A percentile compares a stretch with the other conserved stretches of the same genome.
Conservation (phyloP, 1,140 invertebrate genomes). For the Stegodyphus dumicola region DNA sequence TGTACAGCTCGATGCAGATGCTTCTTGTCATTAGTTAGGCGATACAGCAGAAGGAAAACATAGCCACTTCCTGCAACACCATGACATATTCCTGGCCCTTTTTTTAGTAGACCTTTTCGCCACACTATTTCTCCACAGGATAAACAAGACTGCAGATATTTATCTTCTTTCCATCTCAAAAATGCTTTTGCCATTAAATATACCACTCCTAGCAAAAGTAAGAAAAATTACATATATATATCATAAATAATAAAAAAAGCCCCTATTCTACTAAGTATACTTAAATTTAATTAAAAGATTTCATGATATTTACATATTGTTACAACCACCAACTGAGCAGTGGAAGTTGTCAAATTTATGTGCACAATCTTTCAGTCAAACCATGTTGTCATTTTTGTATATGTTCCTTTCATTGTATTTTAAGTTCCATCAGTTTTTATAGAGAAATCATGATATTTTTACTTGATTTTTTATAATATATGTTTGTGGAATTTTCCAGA, state of each 20-base stretch:
- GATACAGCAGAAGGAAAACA: constrained; percentile 82
- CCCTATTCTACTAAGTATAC: no score
- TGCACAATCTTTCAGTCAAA: no score
- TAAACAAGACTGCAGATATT: constrained; percentile 78
- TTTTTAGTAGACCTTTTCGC: constrained; percentile 81
- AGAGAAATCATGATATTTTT: no score
- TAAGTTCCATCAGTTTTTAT: no score
- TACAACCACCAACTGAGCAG: no score
- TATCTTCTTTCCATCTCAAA: constrained; percentile 78
- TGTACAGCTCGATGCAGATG: constrained; percentile 79
- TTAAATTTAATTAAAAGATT: no score
- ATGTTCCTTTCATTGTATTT: no score
- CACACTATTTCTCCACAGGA: constrained; percentile 81
- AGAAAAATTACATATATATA: not conserved
- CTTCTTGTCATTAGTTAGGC: constrained; percentile 78
- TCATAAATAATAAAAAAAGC: not conserved
- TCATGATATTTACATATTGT: no score
- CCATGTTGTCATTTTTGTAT: no score
- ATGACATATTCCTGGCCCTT: constrained; percentile 86
- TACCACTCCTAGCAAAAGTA: constrained; percentile 73
- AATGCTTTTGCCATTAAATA: constrained; percentile 87
- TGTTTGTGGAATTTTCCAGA: no score
- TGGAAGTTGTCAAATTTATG: no score
- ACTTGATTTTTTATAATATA: no score
- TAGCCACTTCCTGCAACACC: constrained; percentile 88